These are phyloP conservation scores for Endomychus coccineus DNA, from an alignment of 2,888 invertebrate genomes.

Conservation along the genomic window DNA sequence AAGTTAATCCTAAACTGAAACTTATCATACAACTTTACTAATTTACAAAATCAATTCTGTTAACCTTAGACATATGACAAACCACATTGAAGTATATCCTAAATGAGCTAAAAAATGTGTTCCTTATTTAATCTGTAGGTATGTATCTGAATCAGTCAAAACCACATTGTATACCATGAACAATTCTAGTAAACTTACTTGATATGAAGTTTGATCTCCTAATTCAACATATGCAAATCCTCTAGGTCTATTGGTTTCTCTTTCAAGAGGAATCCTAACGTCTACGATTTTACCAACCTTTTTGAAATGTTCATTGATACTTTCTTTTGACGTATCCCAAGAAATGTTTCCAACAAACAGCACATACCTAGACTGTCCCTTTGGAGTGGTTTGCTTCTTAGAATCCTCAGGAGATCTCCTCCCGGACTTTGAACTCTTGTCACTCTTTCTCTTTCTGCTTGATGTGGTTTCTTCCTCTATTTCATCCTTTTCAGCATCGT, in stretches of 20 bases:
- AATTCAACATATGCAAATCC: conserved; percentile 46
- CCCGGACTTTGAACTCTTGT: conserved; percentile 15
- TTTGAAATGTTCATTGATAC: conserved; percentile 43
- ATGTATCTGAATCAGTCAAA: too few relatives aligned
- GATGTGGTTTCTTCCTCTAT: conserved; percentile 16
- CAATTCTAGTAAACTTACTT: conserved; percentile 35
- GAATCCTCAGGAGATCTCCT: conserved; percentile 12
- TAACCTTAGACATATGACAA: too few relatives aligned
- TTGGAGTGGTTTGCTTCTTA: conserved; percentile 6
- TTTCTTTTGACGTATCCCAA: conserved; percentile 36
- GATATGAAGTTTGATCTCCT: conserved; percentile 38
- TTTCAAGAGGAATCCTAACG: conserved; percentile 40
- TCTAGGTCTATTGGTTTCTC: conserved; percentile 35
- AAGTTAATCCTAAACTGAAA: too few relatives aligned
- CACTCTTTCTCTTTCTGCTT: conserved; percentile 18
- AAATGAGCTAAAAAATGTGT: too few relatives aligned
- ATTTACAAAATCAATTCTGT: too few relatives aligned
- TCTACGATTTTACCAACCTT: conserved; percentile 39
- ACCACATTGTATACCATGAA: too few relatives aligned
- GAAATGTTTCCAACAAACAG: conserved; percentile 46
- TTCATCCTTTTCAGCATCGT: conserved; percentile 14
- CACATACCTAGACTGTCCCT: conserved; percentile 35
- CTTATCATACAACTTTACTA: too few relatives aligned
- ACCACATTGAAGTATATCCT: too few relatives aligned
- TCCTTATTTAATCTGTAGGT: too few relatives aligned